Percentiles rank a stretch among this genome's conserved stretches.
These are phyloP conservation scores for Dascyllus trimaculatus DNA, from an alignment of 2,113 vertebrate genomes.

Conservation along the genomic window DNA sequence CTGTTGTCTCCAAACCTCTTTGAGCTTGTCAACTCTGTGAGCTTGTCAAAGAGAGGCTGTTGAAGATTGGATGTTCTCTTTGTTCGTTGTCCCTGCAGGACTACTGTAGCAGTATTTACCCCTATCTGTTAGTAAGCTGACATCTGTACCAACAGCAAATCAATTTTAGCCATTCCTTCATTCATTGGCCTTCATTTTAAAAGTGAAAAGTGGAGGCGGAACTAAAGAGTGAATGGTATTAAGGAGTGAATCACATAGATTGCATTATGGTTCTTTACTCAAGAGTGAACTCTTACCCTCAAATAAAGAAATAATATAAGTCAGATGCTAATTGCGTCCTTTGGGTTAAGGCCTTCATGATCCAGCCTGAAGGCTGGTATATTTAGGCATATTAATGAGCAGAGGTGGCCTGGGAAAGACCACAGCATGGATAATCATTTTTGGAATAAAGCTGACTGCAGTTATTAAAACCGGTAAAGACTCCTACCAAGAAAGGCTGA, in stretches of 20 bases:
- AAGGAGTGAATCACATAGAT: neutral
- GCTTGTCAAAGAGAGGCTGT: slow-evolving; percentile 14
- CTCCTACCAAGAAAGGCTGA: neutral
- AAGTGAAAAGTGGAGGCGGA: slow-evolving; percentile 25
- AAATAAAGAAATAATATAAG: slow-evolving; percentile 18
- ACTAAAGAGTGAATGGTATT: neutral
- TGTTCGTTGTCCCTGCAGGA: neutral
- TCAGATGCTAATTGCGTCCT: slow-evolving; percentile 12
- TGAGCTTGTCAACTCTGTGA: slow-evolving; percentile 13
- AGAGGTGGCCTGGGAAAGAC: neutral
- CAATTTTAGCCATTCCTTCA: neutral
- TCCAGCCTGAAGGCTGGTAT: slow-evolving; percentile 1
- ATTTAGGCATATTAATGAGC: neutral
- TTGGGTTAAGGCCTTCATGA: slow-evolving; percentile 31
- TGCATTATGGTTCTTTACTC: slow-evolving; percentile 5
- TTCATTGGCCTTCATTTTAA: slow-evolving; percentile 28
- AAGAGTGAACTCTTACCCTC: slow-evolving; percentile 9
- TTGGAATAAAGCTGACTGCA: slow-evolving; percentile 17
- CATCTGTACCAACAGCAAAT: neutral
- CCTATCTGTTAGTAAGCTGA: neutral
- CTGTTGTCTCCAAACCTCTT: slow-evolving; percentile 1
- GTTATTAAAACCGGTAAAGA: slow-evolving; percentile 18
- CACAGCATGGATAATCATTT: neutral
- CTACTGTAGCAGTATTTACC: neutral
- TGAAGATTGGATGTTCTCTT: neutral